These are phyloP conservation scores for Paraescarpia echinospica DNA, from an alignment of 1,140 invertebrate species.

Conservation along the genomic window DNA sequence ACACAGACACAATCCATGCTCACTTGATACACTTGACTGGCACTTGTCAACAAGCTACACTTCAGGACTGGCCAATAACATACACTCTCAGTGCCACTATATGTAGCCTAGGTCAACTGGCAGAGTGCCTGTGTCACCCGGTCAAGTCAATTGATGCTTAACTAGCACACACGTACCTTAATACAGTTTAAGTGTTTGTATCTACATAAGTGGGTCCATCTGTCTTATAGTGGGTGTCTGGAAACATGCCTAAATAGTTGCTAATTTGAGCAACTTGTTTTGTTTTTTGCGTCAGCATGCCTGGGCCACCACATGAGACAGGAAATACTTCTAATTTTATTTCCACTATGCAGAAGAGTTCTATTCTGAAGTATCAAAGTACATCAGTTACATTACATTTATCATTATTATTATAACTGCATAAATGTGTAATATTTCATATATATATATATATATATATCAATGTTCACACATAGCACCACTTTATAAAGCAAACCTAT, in stretches of 20 bases:
- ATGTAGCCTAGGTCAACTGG: neutral
- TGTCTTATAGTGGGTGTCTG: neutral
- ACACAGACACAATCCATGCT: neutral
- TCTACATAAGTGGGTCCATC: neutral
- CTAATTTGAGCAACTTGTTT: neutral
- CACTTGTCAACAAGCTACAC: neutral
- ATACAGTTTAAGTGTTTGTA: neutral
- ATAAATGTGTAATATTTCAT: neutral
- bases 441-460: no score
- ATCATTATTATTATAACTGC: neutral
- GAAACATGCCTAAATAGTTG: neutral
- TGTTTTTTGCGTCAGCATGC: neutral
- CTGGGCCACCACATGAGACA: neutral
- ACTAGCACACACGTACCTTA: neutral
- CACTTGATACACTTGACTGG: neutral
- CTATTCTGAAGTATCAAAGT: neutral
- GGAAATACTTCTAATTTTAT: neutral
- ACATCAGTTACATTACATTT: no score
- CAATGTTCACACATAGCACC: neutral
- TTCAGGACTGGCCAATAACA: neutral
- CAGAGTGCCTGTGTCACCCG: neutral
- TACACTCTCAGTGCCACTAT: neutral
- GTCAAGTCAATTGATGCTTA: neutral
- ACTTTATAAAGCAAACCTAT: neutral
- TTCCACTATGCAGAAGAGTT: neutral